A percentile compares a stretch with the other conserved stretches of the same genome.
phyloP scores from a whole-genome alignment of 2,888 invertebrate genomes.

The Lasioglossum calceatum region DNA sequence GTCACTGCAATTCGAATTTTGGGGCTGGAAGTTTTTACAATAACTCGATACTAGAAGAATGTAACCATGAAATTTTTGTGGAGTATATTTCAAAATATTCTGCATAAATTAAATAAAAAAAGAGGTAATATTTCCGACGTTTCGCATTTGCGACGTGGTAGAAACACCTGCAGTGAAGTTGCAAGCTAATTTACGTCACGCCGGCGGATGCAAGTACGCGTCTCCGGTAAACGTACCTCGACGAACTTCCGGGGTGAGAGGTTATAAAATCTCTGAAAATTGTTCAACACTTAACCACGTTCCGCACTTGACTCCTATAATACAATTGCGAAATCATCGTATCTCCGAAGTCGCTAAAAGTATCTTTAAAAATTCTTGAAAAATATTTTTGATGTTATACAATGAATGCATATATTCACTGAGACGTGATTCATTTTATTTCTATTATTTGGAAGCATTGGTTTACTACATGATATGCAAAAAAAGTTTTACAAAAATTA shows the following conservation, averaged over 20 bases:
- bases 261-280: constrained; percentile 41
- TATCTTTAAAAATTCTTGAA: neutral
- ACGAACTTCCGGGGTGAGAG: constrained; percentile 51
- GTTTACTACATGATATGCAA: too few relatives aligned
- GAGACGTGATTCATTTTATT: too few relatives aligned
- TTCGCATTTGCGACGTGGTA: constrained; percentile 7
- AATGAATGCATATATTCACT: too few relatives aligned
- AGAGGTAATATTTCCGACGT: neutral
- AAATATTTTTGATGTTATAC: neutral
- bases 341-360: neutral
- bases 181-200: constrained; percentile 61
- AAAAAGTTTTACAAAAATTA: too few relatives aligned
- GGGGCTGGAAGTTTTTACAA: neutral
- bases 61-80: too few relatives aligned
- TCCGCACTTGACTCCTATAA: constrained; percentile 19
- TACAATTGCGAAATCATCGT: neutral
- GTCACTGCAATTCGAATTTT: neutral
- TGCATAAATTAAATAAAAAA: neutral
- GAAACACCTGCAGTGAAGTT: constrained; percentile 63
- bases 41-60: neutral
- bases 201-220: constrained; percentile 33
- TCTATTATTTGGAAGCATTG: too few relatives aligned
- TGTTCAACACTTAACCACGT: constrained; percentile 21
- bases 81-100: neutral
- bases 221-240: constrained; percentile 55